Evolutionary conservation across 2,797 vertebrate genomes (phyloP), one percentile per base, ranked within the genome.

Genomic region (Falco rusticolus): DNA sequence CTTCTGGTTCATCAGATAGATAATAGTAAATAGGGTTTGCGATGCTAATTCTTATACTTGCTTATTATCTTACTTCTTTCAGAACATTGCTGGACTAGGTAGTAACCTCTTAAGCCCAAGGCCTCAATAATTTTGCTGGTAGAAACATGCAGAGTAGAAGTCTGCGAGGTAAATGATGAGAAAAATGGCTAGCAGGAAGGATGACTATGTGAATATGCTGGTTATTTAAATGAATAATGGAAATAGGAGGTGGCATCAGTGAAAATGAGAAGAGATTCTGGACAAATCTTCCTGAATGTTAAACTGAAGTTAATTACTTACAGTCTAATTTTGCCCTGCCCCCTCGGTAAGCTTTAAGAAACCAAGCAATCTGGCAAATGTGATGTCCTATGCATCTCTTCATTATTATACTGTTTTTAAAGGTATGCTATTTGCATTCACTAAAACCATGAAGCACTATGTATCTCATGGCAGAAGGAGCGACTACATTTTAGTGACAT

Each of bases 121-220:
- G 64, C 15, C 47, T 75, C 71, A 80, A 68, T 53, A 57, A 75
- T 89, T 95, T 90, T 70, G 12, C 39, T 80, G 29, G 63, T 70
- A 63, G 78, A 93, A 85, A 68, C 45, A 48, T 19, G 25, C 68
- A 75, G 54, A 90, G 33, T 71, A 41, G 57, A 86, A 80, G 33
- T 74, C 59, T 93, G 24, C 57, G 83, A 89, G 54, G 29, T 91
- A 88, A 96, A 81, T 95, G 68, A 79, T 66, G 66, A 83, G 53
- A 60, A 93, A 93, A 86, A 93, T 68, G 50, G 37, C 41, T 87
- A 87, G 60, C 48, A 79, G 70, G 60, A 85, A 71, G 53, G 41
- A 28, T 64, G 51, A 72, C 39, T 84, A 20, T n/a, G 11, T 84
- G 80, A 95, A 87, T 79, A 64, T 12, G 8, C 39, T 37, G 10